Conservation (phyloP, 2,888 invertebrate species). For the Platycheirus rosarum region DNA sequence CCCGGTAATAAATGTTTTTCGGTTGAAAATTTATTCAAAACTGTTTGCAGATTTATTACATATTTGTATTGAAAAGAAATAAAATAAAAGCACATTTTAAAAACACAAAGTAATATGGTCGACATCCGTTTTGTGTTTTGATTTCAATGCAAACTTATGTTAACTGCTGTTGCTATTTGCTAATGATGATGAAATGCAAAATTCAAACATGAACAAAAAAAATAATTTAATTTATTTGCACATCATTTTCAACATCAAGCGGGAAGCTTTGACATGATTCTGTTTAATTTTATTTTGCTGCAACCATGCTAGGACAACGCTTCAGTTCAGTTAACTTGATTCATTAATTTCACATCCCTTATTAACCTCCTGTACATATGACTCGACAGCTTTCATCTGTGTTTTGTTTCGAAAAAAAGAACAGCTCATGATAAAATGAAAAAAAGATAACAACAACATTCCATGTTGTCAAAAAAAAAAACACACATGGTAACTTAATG, state of each 20-base stretch:
- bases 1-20: slow-evolving; percentile 59
- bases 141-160: slow-evolving; percentile 1
- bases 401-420: slow-evolving; percentile 40
- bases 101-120: slow-evolving; percentile 47
- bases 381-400: slow-evolving; percentile 55
- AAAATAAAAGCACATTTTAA: slow-evolving; percentile 8
- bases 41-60: slow-evolving; percentile 47
- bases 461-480: slow-evolving; percentile 46
- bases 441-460: slow-evolving; percentile 32
- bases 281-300: not conserved
- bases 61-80: slow-evolving; percentile 20
- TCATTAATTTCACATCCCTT: slow-evolving; percentile 68
- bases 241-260: slow-evolving; percentile 2
- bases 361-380: slow-evolving; percentile 56
- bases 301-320: not conserved
- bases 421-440: not conserved
- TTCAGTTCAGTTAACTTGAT: slow-evolving; percentile 31
- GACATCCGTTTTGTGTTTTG: slow-evolving; percentile 46
- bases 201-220: slow-evolving; percentile 27
- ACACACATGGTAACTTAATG: slow-evolving; percentile 55
- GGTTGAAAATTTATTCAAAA: slow-evolving; percentile 63
- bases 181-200: slow-evolving; percentile 57
- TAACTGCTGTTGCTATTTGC: slow-evolving; percentile 23
- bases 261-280: slow-evolving; percentile 53
- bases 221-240: slow-evolving; percentile 19